Conservation (phyloP, 2,113 vertebrate genomes). For the Labrus mixtus region DNA sequence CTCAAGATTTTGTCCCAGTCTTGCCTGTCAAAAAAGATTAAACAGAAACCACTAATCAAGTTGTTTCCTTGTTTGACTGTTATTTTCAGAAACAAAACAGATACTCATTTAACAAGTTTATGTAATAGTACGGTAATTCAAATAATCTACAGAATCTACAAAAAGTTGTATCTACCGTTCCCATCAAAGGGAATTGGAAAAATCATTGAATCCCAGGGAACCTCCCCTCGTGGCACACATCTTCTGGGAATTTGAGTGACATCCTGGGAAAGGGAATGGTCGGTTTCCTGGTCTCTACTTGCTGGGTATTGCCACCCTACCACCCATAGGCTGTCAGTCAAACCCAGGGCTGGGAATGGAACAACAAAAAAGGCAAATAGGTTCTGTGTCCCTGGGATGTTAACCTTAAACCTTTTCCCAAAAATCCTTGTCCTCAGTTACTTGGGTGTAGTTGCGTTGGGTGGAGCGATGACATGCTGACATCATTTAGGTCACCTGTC, state of each 20-base stretch:
- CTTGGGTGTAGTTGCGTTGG: slow-evolving; percentile 44
- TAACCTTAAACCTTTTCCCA: slow-evolving; percentile 69
- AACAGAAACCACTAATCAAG: slow-evolving; percentile 21
- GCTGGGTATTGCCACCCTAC: slow-evolving; percentile 54
- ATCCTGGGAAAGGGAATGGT: slow-evolving; percentile 71
- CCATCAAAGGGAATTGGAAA: slow-evolving; percentile 60
- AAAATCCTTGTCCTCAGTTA: slow-evolving; percentile 55
- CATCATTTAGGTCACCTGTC: slow-evolving; percentile 81
- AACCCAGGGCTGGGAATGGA: slow-evolving; percentile 71
- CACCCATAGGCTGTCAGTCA: slow-evolving; percentile 65
- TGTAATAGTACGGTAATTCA: slow-evolving; percentile 34
- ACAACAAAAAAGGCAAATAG: slow-evolving; percentile 59
- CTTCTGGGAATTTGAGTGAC: slow-evolving; percentile 61
- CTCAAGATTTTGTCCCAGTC: not conserved
- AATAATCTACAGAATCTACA: slow-evolving; percentile 39
- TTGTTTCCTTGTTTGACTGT: slow-evolving; percentile 13
- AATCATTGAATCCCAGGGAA: slow-evolving; percentile 59
- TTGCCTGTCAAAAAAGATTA: slow-evolving; percentile 18
- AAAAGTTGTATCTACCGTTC: slow-evolving; percentile 40
- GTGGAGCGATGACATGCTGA: slow-evolving; percentile 45
- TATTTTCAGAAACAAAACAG: slow-evolving; percentile 31
- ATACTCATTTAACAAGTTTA: not conserved
- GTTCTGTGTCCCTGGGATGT: slow-evolving; percentile 41
- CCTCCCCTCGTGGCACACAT: slow-evolving; percentile 56
- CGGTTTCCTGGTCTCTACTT: slow-evolving; percentile 72